Evolutionary conservation across 2,888 invertebrate species (phyloP).

Genomic region (Hemaris fuciformis): DNA sequence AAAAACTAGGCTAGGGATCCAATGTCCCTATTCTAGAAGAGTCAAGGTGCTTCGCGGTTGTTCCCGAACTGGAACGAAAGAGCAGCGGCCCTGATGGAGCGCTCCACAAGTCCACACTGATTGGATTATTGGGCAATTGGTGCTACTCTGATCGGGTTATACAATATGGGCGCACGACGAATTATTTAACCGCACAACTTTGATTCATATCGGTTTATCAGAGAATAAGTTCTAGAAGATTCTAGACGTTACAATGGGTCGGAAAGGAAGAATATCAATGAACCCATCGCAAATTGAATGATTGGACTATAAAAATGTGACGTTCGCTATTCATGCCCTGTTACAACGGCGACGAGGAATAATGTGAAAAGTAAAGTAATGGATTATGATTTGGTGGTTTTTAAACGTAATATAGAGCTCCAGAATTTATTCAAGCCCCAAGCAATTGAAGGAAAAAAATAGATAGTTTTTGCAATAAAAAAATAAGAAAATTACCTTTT

Average conservation of each 20-base stretch:
- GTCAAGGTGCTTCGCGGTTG: conserved; percentile 29
- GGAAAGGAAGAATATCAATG: too few species aligned
- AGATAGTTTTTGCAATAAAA: too few species aligned
- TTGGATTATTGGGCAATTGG: conserved; percentile 74
- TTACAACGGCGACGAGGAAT: too few species aligned
- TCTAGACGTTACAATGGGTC: neutral
- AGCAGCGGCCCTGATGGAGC: conserved; percentile 14
- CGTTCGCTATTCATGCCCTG: too few species aligned
- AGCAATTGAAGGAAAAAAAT: too few species aligned
- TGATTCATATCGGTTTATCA: neutral
- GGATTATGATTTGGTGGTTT: too few species aligned
- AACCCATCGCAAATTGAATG: too few species aligned
- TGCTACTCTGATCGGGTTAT: conserved; percentile 47
- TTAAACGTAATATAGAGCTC: too few species aligned
- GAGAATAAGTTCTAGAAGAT: neutral
- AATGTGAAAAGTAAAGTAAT: too few species aligned
- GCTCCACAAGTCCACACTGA: conserved; percentile 37
- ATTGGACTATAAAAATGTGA: neutral
- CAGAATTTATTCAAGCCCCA: too few species aligned
- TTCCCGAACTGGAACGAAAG: conserved; percentile 15
- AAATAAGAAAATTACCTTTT: too few species aligned
- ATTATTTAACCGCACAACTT: neutral
- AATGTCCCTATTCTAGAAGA: conserved; percentile 17
- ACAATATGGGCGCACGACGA: conserved; percentile 22
- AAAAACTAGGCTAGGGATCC: neutral